Base-by-base conservation (phyloP, 2,888 invertebrate species). In the Rotaria sp. region DNA sequence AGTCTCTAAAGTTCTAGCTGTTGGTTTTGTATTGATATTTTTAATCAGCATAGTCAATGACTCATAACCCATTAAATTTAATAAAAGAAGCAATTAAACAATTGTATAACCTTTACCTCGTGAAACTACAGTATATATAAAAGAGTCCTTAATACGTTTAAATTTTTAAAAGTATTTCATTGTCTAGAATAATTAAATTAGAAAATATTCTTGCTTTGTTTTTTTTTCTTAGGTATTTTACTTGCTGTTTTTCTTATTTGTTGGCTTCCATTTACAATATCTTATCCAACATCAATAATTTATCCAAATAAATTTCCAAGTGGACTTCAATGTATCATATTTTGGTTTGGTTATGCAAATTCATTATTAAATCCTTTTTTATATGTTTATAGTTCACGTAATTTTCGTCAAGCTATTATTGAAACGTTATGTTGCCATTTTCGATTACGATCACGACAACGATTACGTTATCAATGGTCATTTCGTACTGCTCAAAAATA, bases 311-410 rank as follows among this genome's bases (percentile, higher is more conserved):
- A 85, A 41, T 57, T 86, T 38, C 85, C 86, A n/a, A 38, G 52
- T 30, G 18, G 35, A 41, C 35, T 85, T 55, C n/a, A 35, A 26
- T 35, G 26, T 24, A 55, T 86, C 55, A 55, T 80, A 8, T 86
- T 85, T 74, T 86, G 86, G 86, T 41, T 86, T 50, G 86, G 86
- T 30, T 86, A 86, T 41, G 55, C 55, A 4, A 86, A 86, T 75
- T 86, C 86, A 2, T 45, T 85, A 48, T 48, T 86, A 7, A 86
- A 86, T 80, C 86, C 86, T 26, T 85, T 86, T n/a, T 24, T 86
- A 15, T 86, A 86, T 52, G 86, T 86, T 11, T 86, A 86, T 26
- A 86, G 86, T 55, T 45, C 45, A 5, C 41, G 80, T 11, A 80
- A 45, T 80, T 80, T 80, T 80, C 80, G 80, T 26, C 41, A 45